Base-by-base conservation (phyloP, 2,113 vertebrate species). In the Oryctolagus cuniculus region DNA sequence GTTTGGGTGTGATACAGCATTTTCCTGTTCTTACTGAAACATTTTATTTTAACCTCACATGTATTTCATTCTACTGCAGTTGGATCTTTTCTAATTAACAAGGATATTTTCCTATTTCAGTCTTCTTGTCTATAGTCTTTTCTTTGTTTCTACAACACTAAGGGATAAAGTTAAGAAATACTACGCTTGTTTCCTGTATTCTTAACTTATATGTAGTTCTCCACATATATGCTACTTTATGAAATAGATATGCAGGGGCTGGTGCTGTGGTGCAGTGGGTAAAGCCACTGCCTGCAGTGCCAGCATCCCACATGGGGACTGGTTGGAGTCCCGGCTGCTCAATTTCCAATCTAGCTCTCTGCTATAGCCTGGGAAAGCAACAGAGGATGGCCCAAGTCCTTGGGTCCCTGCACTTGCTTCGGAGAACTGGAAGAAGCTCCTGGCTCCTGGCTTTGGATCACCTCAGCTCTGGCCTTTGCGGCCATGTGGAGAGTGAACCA, bases 21-120 rank as follows among this genome's bases (percentile, higher is more conserved):
- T 64, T 55, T 78, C 53, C 24, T 53, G 4, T 63, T 87, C 82
- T 11, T 91, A 17, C 38, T 90, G 29, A 80, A 89, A 27, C 6
- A 51, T n/a, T 51, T 49, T 84, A 74, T 78, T 93, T 93, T n/a
- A 96, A 89, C 36, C 64, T 7, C 11, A 44, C 3, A 49, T 88
- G 87, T 53, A 53, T 88, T 90, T 53, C 51, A 38, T 75, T 73
- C 16, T 21, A 79, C n/a, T 85, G 25, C 13, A 94, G 6, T 2
- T 58, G 8, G 13, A 7, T 51, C 49, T 83, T 94, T 64, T 77
- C 11, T 53, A 19, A 66, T 67, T 73, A 78, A 17, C 82, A 91
- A 64, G 34, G 24, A 21, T 2, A 88, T 55, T 58, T 77, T 78
- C 31, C 24, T 31, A 22, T 34, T 51, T 8, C n/a, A 51, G 84